Base-by-base conservation (phyloP, 2,113 vertebrate genomes). In the Tympanuchus pallidicinctus region DNA sequence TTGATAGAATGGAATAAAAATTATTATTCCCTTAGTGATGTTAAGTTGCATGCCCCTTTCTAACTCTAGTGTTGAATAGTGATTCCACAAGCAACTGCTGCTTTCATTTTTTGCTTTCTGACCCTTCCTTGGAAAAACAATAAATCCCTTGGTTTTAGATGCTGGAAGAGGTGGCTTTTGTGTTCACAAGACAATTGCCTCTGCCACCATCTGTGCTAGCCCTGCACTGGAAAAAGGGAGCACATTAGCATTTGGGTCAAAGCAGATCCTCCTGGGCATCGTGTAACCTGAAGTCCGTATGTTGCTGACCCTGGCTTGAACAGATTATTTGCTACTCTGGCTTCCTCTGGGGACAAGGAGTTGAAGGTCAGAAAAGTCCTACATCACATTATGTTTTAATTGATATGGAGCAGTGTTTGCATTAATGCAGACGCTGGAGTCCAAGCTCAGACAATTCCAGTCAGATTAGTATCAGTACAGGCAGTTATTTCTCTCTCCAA, bases 161-260 rank as follows among this genome's bases (percentile, higher is more conserved):
- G 63, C 47, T 56, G 34, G 47, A 84, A 86, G 81, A 56, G 42
- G 21, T 86, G 17, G 5, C 36, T 52, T 92, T 85, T 1, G 0
- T 52, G 43, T 50, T n/a, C 42, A 43, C 69, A 87, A 89, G 48
- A 50, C 30, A 81, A 86, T 30, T 61, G 67, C 22, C 54, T 83
- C 85, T 91, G 67, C 34, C 42, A 89, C 75, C 65, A 92, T 82
- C 91, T 96, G 94, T 95, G 87, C 80, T 60, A 78, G 64, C 16
- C 43, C 61, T 50, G 77, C 1, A 1, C 36, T 79, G 63, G 92
- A 38, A 50, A 79, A 70, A 87, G 45, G 66, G 66, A 89, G n/a
- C 32, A 5, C 9, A 47, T 88, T 47, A 71, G 19, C 69, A 70
- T 63, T 32, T 45, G 34, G 82, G 50, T 67, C 85, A 95, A 66